Evolutionary conservation across 37 sponge, comb jelly and placozoan species (phyloP).

Genomic region (Oopsacas minuta): DNA sequence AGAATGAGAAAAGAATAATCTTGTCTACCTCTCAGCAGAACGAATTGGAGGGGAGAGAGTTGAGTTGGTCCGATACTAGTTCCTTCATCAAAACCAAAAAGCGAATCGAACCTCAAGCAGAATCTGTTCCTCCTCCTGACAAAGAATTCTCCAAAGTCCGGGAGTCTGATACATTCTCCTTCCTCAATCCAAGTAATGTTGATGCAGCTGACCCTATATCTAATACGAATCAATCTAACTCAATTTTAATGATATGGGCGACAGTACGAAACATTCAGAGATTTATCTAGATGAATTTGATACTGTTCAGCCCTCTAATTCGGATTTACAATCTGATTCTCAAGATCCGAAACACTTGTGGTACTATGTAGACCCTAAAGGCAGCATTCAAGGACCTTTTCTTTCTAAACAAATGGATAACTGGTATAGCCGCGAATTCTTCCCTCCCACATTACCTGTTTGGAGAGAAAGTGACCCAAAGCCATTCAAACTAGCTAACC

Average conservation of each 20-base stretch:
- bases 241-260: background rate
- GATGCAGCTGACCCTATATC: background rate
- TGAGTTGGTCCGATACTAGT: background rate
- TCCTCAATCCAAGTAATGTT: background rate
- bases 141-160: background rate
- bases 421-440: background rate
- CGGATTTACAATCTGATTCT: background rate
- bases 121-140: background rate
- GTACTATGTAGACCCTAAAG: background rate
- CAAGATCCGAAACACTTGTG: slow-evolving; percentile 3
- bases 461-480: background rate
- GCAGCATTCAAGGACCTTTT: background rate
- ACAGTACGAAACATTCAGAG: background rate
- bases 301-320: too few species aligned
- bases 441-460: background rate
- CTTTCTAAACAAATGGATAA: background rate
- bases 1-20: background rate
- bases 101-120: background rate
- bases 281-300: too few species aligned
- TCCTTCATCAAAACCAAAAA: background rate
- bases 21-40: background rate
- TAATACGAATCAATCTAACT: background rate
- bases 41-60: background rate
- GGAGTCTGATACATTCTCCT: background rate
- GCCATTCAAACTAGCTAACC: background rate